Conservation (phyloP, 2,888 invertebrate species). For the Nomada ferruginata region DNA sequence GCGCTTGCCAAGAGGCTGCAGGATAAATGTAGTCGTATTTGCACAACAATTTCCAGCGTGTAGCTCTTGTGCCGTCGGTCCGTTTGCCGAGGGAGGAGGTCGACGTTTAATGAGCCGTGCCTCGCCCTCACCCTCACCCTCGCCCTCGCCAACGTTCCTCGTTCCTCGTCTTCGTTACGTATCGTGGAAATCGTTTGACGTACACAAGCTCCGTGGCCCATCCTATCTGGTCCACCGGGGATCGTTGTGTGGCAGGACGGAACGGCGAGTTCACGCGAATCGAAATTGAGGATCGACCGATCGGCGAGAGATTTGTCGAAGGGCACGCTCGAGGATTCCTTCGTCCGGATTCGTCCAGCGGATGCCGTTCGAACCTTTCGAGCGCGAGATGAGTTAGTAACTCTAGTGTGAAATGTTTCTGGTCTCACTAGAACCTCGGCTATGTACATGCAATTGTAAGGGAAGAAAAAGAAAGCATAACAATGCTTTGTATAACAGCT, state of each 20-base stretch:
- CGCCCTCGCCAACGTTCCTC: conserved; percentile 19
- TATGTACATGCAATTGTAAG: too few relatives aligned
- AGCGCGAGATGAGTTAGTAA: background rate
- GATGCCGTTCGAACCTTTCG: background rate
- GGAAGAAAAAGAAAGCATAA: background rate
- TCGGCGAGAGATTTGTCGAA: background rate
- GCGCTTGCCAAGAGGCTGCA: conserved; percentile 68
- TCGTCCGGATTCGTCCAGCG: background rate
- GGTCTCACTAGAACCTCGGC: background rate
- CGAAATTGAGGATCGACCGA: conserved; percentile 13
- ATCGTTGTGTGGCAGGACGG: background rate
- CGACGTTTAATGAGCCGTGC: conserved; percentile 73
- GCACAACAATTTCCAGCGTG: conserved; percentile 75
- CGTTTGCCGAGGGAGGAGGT: conserved; percentile 66
- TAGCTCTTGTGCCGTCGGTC: conserved; percentile 63
- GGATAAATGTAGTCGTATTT: conserved; percentile 74
- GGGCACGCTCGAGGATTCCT: background rate
- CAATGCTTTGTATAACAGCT: background rate
- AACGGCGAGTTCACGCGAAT: conserved; percentile 5
- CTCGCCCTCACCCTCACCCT: conserved; percentile 59
- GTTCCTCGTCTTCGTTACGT: conserved; percentile 32
- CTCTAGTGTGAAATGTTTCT: background rate
- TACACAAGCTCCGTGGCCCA: conserved; percentile 23
- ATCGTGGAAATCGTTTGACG: conserved; percentile 56
- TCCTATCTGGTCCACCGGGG: conserved; percentile 18